Evolutionary conservation across 1,140 invertebrate genomes (phyloP), one percentile per base, ranked within the genome.

Genomic region (Macrocentrus cingulum): DNA sequence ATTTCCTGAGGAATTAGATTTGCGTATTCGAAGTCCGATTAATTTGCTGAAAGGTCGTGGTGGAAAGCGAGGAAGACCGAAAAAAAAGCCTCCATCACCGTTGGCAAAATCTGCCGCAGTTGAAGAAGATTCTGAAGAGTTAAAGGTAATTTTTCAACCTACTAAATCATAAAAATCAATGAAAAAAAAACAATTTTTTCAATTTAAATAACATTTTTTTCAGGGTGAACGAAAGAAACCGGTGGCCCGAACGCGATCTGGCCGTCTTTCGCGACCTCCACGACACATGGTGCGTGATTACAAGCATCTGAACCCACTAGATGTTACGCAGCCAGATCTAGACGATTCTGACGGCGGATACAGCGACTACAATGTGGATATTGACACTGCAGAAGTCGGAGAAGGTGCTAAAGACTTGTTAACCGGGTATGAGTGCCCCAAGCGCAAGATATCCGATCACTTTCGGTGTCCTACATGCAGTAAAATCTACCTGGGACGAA

Each of bases 241-340:
- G 2, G 63, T 84, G 2, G 83, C 84, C 0, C 76, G 84, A 41
- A 88, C 86, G 19, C 67, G 83, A 41, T 87, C 84, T 11, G 87
- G 87, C 0, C 72, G 87, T 36, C 72, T 88, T 11, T 87, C 85
- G 1, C 81, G 86, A 57, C 86, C 86, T 1, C 87, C 87, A 0
- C 79, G 83, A 25, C 84, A 88, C 61, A 87, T 87, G 83, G 80
- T 87, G 2, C 83, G 84, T 56, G 86, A 88, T 67, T 88, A 87
- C 61, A 87, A 87, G 66, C 83, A 85, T 44, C 77, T 88, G 48
- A 83, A 85, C 66, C 82, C 83, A 59, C 67, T 85, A 13, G 85
- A 87, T 59, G 83, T 84, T 58, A 78, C 82, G 63, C 82, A 85
- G 59, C 84, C 84, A 11, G 79, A 82, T 41, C 70, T 84, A 59